Conservation (phyloP, 2,888 invertebrate genomes). For the Alcis repandata region DNA sequence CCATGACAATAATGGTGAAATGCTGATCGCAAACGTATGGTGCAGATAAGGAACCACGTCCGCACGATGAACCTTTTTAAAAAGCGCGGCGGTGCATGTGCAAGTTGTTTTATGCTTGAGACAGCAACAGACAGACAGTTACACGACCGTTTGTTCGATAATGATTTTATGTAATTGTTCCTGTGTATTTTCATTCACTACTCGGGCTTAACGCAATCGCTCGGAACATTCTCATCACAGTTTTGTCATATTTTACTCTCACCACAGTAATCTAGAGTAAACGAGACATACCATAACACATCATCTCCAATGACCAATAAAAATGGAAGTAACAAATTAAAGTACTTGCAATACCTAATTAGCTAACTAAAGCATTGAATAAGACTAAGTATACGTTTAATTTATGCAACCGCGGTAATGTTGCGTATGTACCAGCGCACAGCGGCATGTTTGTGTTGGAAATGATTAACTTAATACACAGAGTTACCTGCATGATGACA, state of each 20-base stretch:
- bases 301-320: neutral
- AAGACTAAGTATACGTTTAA: neutral
- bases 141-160: slow-evolving; percentile 33
- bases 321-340: neutral
- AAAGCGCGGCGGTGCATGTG: slow-evolving; percentile 43
- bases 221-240: too few relatives aligned
- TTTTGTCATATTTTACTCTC: too few relatives aligned
- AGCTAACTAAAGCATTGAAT: too few relatives aligned
- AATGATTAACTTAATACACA: slow-evolving; percentile 38
- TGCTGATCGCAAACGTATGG: slow-evolving; percentile 62
- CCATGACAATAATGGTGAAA: slow-evolving; percentile 65
- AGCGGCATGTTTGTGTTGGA: slow-evolving; percentile 32
- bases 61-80: slow-evolving; percentile 57
- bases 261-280: too few relatives aligned
- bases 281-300: too few relatives aligned
- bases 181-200: too few relatives aligned
- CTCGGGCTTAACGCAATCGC: too few relatives aligned
- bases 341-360: neutral
- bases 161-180: neutral
- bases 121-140: slow-evolving; percentile 37
- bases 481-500: slow-evolving; percentile 38
- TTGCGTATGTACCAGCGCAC: slow-evolving; percentile 27
- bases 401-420: slow-evolving; percentile 17
- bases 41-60: slow-evolving; percentile 69
- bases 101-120: slow-evolving; percentile 38